Evolutionary conservation across 1,140 invertebrate species (phyloP), one percentile per base, ranked within the genome.

Genomic region (Drosophila busckii): DNA sequence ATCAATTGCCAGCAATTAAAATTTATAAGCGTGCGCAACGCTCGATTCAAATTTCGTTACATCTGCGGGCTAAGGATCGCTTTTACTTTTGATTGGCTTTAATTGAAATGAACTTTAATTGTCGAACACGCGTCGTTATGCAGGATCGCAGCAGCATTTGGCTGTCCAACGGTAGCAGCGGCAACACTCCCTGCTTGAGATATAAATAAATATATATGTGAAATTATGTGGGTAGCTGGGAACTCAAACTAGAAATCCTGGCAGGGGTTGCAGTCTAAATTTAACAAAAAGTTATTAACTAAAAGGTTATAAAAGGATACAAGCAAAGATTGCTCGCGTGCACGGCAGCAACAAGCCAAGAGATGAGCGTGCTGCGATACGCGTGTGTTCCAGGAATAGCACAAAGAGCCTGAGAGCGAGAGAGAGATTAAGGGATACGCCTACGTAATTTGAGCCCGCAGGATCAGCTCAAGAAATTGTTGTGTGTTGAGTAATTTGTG

Each of bases 351-450:
- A 28, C 10, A 34, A 4, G 17, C 16, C 45, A 52, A 22, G 25
- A 69, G 75, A 80, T 80, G 75, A 75, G 65, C 75, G 64, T 80
- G 73, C 73, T 65, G 73, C 50, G 73, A 80, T 80, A 83, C 75
- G 75, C 75, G 75, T 82, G 75, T 70, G 48, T 82, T 83, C 75
- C 61, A 46, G 35, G 75, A 82, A 80, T 66, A 58, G 35, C 54
- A 50, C 48, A 28, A 56, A 37, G 5, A 16, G 32, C 46, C 19
- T n/a, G n/a, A n/a, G n/a, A n/a, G n/a, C n/a, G n/a, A n/a, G n/a
- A n/a, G n/a, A n/a, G n/a, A n/a, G n/a, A n/a, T n/a, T n/a, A n/a
- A n/a, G n/a, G n/a, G n/a, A n/a, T n/a, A 52, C 49, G 38, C 38
- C 38, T 29, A 49, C 29, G 63, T 68, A 82, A 82, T 49, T 32